Conservation (phyloP, 2,113 vertebrate genomes). For the Ondatra zibethicus region DNA sequence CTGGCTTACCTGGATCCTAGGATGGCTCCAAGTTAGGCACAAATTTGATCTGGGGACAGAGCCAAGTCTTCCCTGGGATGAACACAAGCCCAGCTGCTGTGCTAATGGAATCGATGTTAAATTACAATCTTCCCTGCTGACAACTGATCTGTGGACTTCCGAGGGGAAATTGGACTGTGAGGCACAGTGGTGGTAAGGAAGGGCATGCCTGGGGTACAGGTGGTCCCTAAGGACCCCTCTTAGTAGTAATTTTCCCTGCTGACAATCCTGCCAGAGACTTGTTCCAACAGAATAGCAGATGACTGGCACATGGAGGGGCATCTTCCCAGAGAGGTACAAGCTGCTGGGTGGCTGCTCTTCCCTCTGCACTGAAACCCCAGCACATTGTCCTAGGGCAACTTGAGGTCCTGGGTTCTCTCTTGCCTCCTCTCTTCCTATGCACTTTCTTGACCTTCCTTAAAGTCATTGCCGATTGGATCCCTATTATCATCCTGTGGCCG, state of each 20-base stretch:
- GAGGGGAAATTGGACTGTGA: neutral
- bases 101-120: neutral
- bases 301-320: neutral
- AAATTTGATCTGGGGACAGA: neutral
- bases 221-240: neutral
- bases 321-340: neutral
- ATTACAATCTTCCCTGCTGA: neutral
- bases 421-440: neutral
- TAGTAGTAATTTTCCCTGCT: neutral
- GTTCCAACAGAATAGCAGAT: neutral
- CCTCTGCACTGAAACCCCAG: neutral
- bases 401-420: neutral
- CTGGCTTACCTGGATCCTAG: neutral
- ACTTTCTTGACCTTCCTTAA: neutral
- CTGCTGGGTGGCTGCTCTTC: neutral
- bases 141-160: neutral
- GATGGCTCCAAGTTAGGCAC: neutral
- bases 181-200: neutral
- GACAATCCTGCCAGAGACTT: neutral
- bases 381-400: rapidly evolving
- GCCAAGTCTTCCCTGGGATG: neutral
- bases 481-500: neutral
- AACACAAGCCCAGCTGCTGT: neutral
- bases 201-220: neutral
- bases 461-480: rapidly evolving